A percentile compares a stretch with the other conserved stretches of the same genome.
phyloP scores from a whole-genome alignment of 2,888 invertebrate species.

The Teinopalpus imperialis region DNA sequence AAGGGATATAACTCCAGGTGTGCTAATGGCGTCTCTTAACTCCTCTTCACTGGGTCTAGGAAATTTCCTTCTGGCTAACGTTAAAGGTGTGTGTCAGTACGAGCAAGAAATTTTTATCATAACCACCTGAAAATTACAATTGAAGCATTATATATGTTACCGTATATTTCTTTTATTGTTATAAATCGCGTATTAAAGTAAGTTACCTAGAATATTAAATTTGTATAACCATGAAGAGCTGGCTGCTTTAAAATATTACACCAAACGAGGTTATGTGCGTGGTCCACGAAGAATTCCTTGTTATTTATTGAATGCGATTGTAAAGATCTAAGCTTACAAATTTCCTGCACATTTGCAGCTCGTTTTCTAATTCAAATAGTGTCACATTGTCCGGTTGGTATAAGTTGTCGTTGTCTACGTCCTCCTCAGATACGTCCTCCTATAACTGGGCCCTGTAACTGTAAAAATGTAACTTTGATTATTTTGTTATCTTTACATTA shows the following conservation, averaged over 20 bases:
- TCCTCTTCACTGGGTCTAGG: slow-evolving; percentile 85
- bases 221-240: slow-evolving; percentile 92
- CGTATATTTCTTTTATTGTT: too few species aligned
- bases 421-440: slow-evolving; percentile 56
- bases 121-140: slow-evolving; percentile 69
- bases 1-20: slow-evolving; percentile 84
- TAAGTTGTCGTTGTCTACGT: slow-evolving; percentile 47
- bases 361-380: slow-evolving; percentile 72
- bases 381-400: slow-evolving; percentile 63
- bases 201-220: slow-evolving; percentile 86
- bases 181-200: too few species aligned
- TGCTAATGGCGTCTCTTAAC: slow-evolving; percentile 79
- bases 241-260: slow-evolving; percentile 89
- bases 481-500: too few species aligned
- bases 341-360: slow-evolving; percentile 63
- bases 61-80: slow-evolving; percentile 85
- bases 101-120: slow-evolving; percentile 82
- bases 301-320: slow-evolving; percentile 80
- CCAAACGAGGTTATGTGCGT: slow-evolving; percentile 86
- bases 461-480: too few species aligned
- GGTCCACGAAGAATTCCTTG: slow-evolving; percentile 88
- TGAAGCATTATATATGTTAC: too few species aligned
- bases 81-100: slow-evolving; percentile 84
- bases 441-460: slow-evolving; percentile 67
- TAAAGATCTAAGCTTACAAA: slow-evolving; percentile 67